Base-by-base conservation (phyloP, 2,888 invertebrate genomes). In the Stomorhina lunata region DNA sequence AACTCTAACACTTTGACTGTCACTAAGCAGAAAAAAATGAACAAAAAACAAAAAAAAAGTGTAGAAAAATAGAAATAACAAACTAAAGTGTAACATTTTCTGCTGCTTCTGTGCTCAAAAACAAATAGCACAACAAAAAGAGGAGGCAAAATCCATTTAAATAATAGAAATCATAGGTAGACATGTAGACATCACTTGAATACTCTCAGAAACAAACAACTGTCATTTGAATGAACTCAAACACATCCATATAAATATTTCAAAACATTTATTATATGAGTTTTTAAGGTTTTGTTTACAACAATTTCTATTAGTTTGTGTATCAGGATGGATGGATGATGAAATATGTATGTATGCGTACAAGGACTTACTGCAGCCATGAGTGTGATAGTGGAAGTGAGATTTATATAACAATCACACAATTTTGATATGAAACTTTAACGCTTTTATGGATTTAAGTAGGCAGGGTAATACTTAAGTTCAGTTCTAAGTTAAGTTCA, bases 211-310 rank as follows among this genome's bases (percentile, higher is more conserved):
- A 22, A 61, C 40, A 43, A 3, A 12, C 12, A 43, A 63, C 29
- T 20, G 17, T 40, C 37, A 37, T 61, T 53, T 27, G 10, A 12
- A 53, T 57, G 25, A 15, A 9, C 29, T 34, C 59, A 68, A 4
- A 40, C 20, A 50, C 43, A 50, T 71, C 27, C 50, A 45, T 66
- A n/a, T n/a, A n/a, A n/a, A n/a, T n/a, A 71, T 45, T 76, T 59
- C 27, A 77, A 75, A 80, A 66, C 50, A 82, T 82, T 68, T 68
- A 66, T 72, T 50, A 69, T 37, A 63, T 43, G 50, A 72, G 61
- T 76, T 72, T 57, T 80, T 22, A n/a, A 32, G 75, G 75, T 76
- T 76, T 85, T 85, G 83, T 86, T 86, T 83, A 84, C 81, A 86
- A 65, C 59, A 81, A 71, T 45, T 48, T 34, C n/a, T 17, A 25